These are phyloP conservation scores for Subanguina moxae DNA, from an alignment of 1,140 invertebrate species.

Conservation along the genomic window DNA sequence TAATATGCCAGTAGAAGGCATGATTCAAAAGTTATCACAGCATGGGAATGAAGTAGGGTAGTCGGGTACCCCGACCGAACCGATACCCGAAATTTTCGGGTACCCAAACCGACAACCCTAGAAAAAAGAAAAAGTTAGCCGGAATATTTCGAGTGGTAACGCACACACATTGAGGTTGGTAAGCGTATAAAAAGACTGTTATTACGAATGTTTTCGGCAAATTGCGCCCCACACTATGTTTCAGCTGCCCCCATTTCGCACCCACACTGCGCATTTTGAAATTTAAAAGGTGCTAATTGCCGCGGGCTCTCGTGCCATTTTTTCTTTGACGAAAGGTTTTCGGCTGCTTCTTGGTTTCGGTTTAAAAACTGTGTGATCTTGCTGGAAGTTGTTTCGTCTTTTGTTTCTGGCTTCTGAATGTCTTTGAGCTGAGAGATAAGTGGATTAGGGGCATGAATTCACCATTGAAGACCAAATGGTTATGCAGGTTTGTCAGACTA, in stretches of 20 bases:
- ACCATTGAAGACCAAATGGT: conserved; percentile 10
- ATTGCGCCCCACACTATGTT: neutral
- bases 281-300: neutral
- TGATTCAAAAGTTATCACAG: no score
- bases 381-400: neutral
- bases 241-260: neutral
- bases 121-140: no score
- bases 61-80: no score
- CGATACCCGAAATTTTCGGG: no score
- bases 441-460: conserved; percentile 2
- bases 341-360: neutral
- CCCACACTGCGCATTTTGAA: neutral
- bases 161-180: neutral
- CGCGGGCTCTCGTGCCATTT: conserved; percentile 1
- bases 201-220: neutral
- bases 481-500: neutral
- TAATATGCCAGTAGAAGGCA: no score
- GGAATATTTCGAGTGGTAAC: no score
- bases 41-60: no score
- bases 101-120: no score
- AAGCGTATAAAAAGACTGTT: neutral
- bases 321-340: neutral
- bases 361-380: no score
- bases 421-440: neutral
- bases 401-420: neutral